phyloP scores from a whole-genome alignment of 2,113 vertebrate species.

The Dolichallabes microphthalmus region DNA sequence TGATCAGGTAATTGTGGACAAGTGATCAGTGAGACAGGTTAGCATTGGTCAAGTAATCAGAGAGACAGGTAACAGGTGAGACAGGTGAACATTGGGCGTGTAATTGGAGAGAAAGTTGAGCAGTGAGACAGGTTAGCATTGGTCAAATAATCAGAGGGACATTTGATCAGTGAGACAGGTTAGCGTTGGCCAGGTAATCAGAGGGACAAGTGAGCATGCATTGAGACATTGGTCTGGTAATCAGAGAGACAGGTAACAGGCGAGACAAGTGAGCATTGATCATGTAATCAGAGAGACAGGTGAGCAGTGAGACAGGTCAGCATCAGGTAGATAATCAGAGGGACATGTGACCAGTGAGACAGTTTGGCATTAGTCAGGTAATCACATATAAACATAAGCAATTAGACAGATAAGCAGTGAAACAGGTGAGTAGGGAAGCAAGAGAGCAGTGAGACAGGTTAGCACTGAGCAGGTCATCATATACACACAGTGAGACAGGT shows the following conservation, averaged over 20 bases:
- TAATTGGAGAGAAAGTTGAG: neutral
- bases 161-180: conserved; percentile 4
- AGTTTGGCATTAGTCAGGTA: neutral
- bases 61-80: neutral
- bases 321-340: neutral
- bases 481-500: neutral
- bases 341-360: neutral
- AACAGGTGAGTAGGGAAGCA: neutral
- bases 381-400: too few species aligned
- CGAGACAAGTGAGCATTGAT: neutral
- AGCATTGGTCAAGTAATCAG: neutral
- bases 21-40: neutral
- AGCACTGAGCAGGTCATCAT: too few species aligned
- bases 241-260: neutral
- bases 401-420: neutral
- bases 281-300: too few species aligned
- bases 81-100: neutral
- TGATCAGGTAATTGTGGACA: neutral
- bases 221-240: neutral
- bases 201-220: neutral
- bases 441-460: too few species aligned
- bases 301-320: neutral
- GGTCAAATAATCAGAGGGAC: neutral
- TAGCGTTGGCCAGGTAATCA: neutral
- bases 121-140: neutral